Conservation (phyloP, 1,140 invertebrate species). For the Drusus annulatus region DNA sequence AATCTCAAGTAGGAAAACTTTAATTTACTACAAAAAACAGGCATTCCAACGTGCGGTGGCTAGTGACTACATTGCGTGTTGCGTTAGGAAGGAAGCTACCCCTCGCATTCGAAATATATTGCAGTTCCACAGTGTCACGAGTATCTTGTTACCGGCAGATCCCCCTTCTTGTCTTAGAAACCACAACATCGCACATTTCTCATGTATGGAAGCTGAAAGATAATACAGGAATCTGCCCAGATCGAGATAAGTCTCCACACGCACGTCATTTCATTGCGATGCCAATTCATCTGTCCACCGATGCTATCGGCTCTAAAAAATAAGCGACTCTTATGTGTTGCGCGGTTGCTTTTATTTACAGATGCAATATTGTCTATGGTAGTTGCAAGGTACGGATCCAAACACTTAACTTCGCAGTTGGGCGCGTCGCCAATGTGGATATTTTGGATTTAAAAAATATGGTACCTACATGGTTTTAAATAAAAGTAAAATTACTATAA, state of each 20-base stretch:
- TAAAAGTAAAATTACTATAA: too few species aligned
- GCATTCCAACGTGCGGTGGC: not conserved
- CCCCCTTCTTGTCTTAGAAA: slow-evolving; percentile 15
- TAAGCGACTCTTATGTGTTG: not conserved
- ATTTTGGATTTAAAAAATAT: too few species aligned
- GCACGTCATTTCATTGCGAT: slow-evolving; percentile 12
- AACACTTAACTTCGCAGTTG: too few species aligned
- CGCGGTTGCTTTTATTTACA: not conserved
- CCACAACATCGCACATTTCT: slow-evolving; percentile 26
- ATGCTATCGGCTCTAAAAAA: slow-evolving; percentile 13
- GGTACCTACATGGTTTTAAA: too few species aligned
- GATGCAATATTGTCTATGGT: too few species aligned
- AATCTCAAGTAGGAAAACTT: too few species aligned
- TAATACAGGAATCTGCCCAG: slow-evolving; percentile 30
- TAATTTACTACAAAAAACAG: too few species aligned
- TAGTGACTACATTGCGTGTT: slow-evolving; percentile 14
- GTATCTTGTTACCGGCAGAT: slow-evolving; percentile 26
- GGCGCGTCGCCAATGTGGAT: too few species aligned
- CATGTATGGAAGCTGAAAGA: slow-evolving; percentile 24
- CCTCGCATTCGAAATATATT: slow-evolving; percentile 23
- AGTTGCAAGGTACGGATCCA: too few species aligned
- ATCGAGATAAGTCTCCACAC: slow-evolving; percentile 25
- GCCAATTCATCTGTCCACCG: slow-evolving; percentile 7
- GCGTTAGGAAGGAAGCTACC: not conserved
- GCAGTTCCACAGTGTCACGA: slow-evolving; percentile 23